Percentiles rank a stretch among this genome's conserved stretches.
These are phyloP conservation scores for Rhopalosiphum padi DNA, from an alignment of 1,140 invertebrate species.

Conservation along the genomic window DNA sequence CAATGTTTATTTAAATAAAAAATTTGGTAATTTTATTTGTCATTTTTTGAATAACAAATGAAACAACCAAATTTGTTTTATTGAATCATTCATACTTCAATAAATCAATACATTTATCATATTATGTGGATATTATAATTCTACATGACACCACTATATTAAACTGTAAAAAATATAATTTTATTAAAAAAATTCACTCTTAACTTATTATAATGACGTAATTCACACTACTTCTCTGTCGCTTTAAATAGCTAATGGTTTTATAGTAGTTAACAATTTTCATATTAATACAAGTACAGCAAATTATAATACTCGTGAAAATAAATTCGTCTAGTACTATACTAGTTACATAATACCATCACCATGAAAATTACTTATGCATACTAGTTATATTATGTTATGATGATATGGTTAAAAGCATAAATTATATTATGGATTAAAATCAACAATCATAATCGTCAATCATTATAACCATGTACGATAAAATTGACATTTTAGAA, in stretches of 20 bases:
- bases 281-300: not conserved
- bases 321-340: not conserved
- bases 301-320: not conserved
- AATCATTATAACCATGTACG: not conserved
- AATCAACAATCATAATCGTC: not conserved
- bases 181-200: not conserved
- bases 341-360: not conserved
- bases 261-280: not conserved
- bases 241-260: not conserved
- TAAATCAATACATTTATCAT: not conserved
- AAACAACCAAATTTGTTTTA: not conserved
- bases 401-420: not conserved
- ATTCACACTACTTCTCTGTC: not conserved
- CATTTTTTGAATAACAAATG: not conserved
- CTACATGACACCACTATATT: not conserved
- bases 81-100: slow-evolving; percentile 18
- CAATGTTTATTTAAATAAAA: not conserved
- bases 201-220: not conserved
- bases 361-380: not conserved
- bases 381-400: not conserved
- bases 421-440: not conserved
- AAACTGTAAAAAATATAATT: not conserved
- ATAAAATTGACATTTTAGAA: too few relatives aligned
- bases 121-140: not conserved
- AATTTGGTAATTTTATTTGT: not conserved